phyloP scores from a whole-genome alignment of 2,113 vertebrate genomes.

The Ciconia boyciana region DNA sequence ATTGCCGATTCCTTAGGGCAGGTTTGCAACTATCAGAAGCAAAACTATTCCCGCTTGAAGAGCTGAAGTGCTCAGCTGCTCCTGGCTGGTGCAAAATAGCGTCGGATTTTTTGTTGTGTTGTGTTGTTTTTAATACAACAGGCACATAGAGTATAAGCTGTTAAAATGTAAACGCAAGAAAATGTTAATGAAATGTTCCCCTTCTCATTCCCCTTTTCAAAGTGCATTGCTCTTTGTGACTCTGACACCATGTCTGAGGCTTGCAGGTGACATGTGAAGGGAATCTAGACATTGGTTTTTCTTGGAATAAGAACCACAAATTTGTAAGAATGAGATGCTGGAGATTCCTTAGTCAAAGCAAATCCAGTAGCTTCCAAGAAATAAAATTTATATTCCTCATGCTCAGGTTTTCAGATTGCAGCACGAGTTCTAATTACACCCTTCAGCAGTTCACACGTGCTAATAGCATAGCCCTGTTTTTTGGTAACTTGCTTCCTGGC shows the following conservation, averaged over 20 bases:
- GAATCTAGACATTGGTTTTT: neutral
- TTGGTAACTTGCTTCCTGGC: conserved; percentile 24
- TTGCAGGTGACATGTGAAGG: neutral
- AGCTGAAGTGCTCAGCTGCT: neutral
- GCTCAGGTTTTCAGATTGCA: neutral
- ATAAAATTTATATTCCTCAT: neutral
- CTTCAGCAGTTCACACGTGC: neutral
- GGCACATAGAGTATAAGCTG: neutral
- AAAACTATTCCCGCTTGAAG: neutral
- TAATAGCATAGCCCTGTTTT: neutral
- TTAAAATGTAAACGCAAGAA: neutral
- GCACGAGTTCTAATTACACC: neutral
- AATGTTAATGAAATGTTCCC: neutral
- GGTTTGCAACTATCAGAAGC: neutral
- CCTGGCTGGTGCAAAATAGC: neutral
- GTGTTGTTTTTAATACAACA: neutral
- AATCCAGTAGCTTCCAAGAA: neutral
- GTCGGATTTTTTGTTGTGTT: neutral
- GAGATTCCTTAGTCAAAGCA: neutral
- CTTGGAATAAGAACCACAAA: neutral
- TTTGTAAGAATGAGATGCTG: neutral
- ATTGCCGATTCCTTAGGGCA: neutral
- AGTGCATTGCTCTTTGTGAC: neutral
- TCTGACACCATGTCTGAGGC: neutral
- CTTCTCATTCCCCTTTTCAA: neutral